Base-by-base conservation (phyloP, 2,113 vertebrate genomes). In the Channa argus region DNA sequence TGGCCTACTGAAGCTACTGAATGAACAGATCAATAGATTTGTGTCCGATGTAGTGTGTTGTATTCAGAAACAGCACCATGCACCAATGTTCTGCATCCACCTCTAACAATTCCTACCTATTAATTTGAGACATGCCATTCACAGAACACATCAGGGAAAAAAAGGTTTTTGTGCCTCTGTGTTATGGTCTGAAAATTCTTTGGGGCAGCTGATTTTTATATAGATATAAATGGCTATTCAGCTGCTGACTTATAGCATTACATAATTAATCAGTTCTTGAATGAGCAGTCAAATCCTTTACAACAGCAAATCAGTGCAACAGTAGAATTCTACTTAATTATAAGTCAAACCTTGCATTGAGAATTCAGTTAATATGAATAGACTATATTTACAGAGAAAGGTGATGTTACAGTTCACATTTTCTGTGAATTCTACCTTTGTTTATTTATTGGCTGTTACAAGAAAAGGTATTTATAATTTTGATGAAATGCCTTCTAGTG, bases 21-120 rank as follows among this genome's bases (percentile, higher is more conserved):
- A 89, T 62, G 86, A 77, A 60, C 54, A 83, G 86, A 90, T 92
- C 88, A 88, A 90, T 88, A 90, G 86, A 84, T 91, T 46, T 10
- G 49, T 88, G 87, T 89, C 81, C 82, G 88, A 88, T 88, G 80
- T 73, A 87, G 75, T 78, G 79, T 70, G 80, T 64, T 72, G 82
- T 56, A 70, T 86, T 80, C 64, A 86, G 78, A 77, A 81, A 86
- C 77, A 88, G 67, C 83, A 65, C 45, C 6, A 24, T 76, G 68
- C 74, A 53, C 73, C 69, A 56, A 77, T 82, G 69, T 86, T 79
- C 78, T 74, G 39, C 33, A 54, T 70, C 77, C 79, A 75, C 49
- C 71, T 59, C 66, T 33, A 41, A 83, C 65, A 67, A 83, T 86
- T 73, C 54, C 46, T 90, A 69, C 79, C 61, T 78, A 67, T 82